These are phyloP conservation scores for Platyrinchus mystaceus DNA, from an alignment of 2,797 vertebrate species.

Conservation along the genomic window DNA sequence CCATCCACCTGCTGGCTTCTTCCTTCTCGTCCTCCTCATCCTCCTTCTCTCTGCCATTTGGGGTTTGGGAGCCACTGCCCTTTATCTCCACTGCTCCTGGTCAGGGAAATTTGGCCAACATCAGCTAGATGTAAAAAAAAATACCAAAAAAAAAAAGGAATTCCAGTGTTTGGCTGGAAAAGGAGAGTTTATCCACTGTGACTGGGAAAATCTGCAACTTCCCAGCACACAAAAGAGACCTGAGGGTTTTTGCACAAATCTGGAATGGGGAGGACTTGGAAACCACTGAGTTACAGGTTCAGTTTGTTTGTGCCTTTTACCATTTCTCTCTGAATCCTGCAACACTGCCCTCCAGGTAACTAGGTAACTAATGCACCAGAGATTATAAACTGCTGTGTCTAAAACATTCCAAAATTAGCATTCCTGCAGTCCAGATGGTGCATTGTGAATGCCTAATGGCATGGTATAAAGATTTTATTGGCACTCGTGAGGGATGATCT, in stretches of 20 bases:
- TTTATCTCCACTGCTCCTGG: fast-evolving
- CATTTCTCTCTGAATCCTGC: not conserved
- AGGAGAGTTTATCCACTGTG: not conserved
- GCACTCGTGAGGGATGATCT: not conserved
- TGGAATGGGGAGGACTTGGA: not conserved
- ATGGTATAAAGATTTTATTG: slow-evolving; percentile 2
- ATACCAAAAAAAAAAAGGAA: not conserved
- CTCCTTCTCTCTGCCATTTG: not conserved
- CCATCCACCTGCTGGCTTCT: not conserved
- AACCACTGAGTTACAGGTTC: fast-evolving
- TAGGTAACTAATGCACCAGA: not conserved
- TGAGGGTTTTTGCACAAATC: not conserved
- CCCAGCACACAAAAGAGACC: fast-evolving
- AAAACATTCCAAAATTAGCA: slow-evolving; percentile 28
- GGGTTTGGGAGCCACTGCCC: not conserved
- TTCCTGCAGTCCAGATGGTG: slow-evolving; percentile 44
- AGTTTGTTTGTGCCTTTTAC: not conserved
- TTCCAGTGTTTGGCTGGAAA: not conserved
- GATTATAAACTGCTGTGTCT: not conserved
- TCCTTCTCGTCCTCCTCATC: not conserved
- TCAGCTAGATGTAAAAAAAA: not conserved
- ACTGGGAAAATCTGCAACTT: not conserved
- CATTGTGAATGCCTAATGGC: not conserved
- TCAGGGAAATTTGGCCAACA: not conserved
- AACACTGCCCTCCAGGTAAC: slow-evolving; percentile 1